Conservation (phyloP, 2,888 invertebrate genomes). For the Deilephila elpenor region DNA sequence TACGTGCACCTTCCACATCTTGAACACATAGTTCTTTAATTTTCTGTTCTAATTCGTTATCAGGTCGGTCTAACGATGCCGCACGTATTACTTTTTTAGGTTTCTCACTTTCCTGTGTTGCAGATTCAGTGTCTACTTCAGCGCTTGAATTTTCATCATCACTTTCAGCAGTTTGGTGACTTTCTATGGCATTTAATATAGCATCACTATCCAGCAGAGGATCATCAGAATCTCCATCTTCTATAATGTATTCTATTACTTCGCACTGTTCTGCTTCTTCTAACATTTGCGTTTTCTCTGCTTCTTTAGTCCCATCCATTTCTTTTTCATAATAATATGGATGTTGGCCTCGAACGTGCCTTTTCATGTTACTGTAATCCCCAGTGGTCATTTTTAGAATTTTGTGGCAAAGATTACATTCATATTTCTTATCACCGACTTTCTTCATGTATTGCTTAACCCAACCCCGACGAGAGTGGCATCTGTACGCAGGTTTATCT, state of each 20-base stretch:
- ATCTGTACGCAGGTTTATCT: not conserved
- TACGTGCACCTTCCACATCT: conserved; percentile 15
- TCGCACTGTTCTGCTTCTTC: not conserved
- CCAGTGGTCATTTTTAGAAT: not conserved
- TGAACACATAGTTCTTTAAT: conserved; percentile 26
- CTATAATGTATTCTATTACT: conserved; percentile 20
- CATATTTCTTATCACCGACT: conserved; percentile 9
- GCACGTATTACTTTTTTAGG: not conserved
- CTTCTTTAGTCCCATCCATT: not conserved
- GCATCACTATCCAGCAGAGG: conserved; percentile 10
- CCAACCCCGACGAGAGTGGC: conserved; percentile 19
- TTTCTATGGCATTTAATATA: not conserved
- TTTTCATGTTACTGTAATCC: conserved; percentile 29
- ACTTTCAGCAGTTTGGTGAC: not conserved
- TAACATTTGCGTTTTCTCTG: not conserved
- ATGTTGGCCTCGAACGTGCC: conserved; percentile 31
- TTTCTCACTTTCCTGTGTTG: not conserved
- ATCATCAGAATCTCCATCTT: conserved; percentile 26
- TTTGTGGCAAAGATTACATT: conserved; percentile 31
- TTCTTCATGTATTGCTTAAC: conserved; percentile 24
- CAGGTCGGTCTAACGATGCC: not conserved
- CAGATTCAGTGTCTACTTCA: conserved; percentile 4
- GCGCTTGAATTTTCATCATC: not conserved
- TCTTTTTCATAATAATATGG: conserved; percentile 27
- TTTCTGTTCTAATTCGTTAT: conserved; percentile 24